phyloP scores from a whole-genome alignment of 2,888 invertebrate genomes.

The Smittia sp. region DNA sequence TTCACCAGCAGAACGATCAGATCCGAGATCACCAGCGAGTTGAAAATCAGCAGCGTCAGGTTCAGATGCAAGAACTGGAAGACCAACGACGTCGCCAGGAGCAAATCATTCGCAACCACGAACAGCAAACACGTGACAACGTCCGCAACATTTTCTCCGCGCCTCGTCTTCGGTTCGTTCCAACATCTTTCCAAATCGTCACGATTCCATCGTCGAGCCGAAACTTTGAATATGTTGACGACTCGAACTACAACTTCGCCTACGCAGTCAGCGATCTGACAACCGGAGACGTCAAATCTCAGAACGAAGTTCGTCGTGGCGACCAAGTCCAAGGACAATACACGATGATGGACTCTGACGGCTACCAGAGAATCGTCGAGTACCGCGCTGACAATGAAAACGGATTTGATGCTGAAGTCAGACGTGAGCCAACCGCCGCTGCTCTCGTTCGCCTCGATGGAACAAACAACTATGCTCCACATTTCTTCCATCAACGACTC shows the following conservation, averaged over 20 bases:
- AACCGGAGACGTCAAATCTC: constrained; percentile 41
- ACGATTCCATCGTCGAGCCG: not conserved
- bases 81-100: constrained; percentile 3
- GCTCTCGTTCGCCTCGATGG: not conserved
- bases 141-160: not conserved
- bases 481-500: not conserved
- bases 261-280: constrained; percentile 35
- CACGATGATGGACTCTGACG: constrained; percentile 41
- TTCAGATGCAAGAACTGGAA: not conserved
- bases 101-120: not conserved
- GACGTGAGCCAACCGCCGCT: constrained; percentile 32
- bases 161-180: not conserved
- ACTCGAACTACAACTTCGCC: constrained; percentile 37
- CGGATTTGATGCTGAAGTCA: constrained; percentile 42
- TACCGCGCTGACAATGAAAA: constrained; percentile 37
- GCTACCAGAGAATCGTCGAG: constrained; percentile 37
- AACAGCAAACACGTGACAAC: constrained; percentile 21
- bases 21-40: constrained; percentile 17
- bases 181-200: not conserved
- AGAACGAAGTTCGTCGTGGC: constrained; percentile 35
- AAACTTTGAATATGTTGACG: not conserved
- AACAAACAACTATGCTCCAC: not conserved
- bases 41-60: constrained; percentile 5
- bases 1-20: constrained; percentile 16
- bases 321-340: constrained; percentile 41